These are phyloP conservation scores for Sphyrna mokarran DNA, from an alignment of 2,113 vertebrate species.

Conservation along the genomic window DNA sequence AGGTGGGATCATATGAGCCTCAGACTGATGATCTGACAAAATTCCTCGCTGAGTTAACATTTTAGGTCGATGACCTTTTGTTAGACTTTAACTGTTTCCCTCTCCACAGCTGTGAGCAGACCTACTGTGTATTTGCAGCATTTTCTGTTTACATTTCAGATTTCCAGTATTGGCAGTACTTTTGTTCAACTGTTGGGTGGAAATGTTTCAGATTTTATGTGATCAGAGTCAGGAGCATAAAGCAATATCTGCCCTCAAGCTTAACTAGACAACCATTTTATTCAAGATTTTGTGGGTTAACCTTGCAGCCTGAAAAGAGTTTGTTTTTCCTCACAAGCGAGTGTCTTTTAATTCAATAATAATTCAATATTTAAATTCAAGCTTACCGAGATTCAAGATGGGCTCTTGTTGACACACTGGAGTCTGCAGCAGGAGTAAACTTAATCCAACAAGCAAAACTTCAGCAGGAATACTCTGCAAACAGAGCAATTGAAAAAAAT, in stretches of 20 bases:
- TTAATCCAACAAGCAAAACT: slow-evolving; percentile 65
- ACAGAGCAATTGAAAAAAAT: slow-evolving; percentile 34
- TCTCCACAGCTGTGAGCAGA: too few relatives aligned
- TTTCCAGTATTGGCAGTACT: too few relatives aligned
- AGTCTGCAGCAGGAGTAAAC: slow-evolving; percentile 69
- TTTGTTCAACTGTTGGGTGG: background rate
- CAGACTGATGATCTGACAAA: too few relatives aligned
- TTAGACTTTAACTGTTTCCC: too few relatives aligned
- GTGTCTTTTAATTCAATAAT: too few relatives aligned
- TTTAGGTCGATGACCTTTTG: too few relatives aligned
- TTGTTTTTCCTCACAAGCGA: background rate
- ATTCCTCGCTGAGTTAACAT: too few relatives aligned
- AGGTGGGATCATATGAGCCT: too few relatives aligned
- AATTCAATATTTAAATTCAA: background rate
- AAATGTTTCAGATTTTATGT: background rate
- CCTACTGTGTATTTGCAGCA: too few relatives aligned
- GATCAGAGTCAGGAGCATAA: background rate
- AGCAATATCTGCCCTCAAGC: background rate
- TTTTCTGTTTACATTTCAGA: too few relatives aligned
- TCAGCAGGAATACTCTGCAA: slow-evolving; percentile 70
- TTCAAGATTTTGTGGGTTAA: background rate
- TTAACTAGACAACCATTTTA: background rate
- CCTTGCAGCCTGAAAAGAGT: background rate
- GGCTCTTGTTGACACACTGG: slow-evolving; percentile 73
- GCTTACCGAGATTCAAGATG: slow-evolving; percentile 77